Evolutionary conservation across 2,888 invertebrate species (phyloP), one percentile per base, ranked within the genome.

Genomic region (Pachydiplax longipennis): DNA sequence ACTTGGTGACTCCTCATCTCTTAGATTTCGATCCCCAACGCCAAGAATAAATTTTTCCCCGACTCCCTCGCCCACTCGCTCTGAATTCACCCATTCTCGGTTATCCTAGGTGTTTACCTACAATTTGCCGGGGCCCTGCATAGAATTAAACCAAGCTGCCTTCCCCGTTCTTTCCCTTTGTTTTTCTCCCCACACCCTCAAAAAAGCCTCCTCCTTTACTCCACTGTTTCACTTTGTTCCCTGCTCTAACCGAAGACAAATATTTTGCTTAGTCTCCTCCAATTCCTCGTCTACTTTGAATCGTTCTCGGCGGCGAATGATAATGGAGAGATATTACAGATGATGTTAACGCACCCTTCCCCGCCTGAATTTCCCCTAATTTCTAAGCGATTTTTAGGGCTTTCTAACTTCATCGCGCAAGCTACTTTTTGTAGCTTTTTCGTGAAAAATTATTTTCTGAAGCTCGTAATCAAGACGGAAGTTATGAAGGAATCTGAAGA

Each of bases 151-250:
- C 87, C 87, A 83, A 12, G 8, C 83, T 53, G 35, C 37, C 35
- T 58, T 18, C 40, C 37, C 61, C 22, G 8, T 22, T 61, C 12
- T 53, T 37, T 8, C 37, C 58, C 35, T 18, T 3, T n/a, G 53
- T 37, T 31, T 25, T 10, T n/a, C 31, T 53, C 58, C 15, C 82
- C 25, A 10, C 6, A 4, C 53, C 37, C 65, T 65, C 61, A n/a
- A 65, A 83, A 87, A 87, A 31, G 18, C 37, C 83, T 35, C 87
- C 61, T 53, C 25, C 87, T 61, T 87, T 65, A 65, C 87, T 37
- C 37, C 87, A 35, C 87, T 61, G 61, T 87, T 87, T 87, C 87
- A 87, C 87, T 87, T 87, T 87, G 87, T 87, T 87, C 87, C 87
- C 61, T 65, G 61, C 37, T 87, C 87, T 87, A 87, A 87, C 87